A percentile compares a stretch with the other conserved stretches of the same genome.
phyloP scores from a whole-genome alignment of 1,140 invertebrate species.

The Danaus plexippus region DNA sequence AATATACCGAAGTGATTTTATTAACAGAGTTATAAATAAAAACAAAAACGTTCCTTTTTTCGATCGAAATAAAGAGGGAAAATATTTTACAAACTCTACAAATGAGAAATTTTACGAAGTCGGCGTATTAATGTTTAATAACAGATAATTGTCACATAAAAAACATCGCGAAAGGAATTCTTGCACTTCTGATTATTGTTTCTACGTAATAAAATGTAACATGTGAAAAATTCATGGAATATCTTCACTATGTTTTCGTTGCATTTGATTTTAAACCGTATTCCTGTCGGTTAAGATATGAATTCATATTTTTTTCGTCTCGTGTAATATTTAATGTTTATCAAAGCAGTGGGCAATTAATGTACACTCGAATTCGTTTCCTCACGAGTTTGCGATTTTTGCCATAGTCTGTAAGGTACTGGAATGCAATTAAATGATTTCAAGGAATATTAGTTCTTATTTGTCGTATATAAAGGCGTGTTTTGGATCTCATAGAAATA shows the following conservation, averaged over 20 bases:
- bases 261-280: conserved; percentile 8
- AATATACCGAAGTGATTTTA: too few relatives aligned
- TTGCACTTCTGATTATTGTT: conserved; percentile 3
- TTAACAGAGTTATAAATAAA: too few relatives aligned
- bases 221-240: conserved; percentile 8
- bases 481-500: too few relatives aligned
- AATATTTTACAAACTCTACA: too few relatives aligned
- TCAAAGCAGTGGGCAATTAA: conserved; percentile 27
- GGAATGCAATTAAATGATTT: conserved; percentile 1
- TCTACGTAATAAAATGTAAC: conserved; percentile 8
- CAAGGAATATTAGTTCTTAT: conserved; percentile 4
- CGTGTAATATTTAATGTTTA: conserved; percentile 4
- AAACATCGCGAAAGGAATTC: too few relatives aligned
- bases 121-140: too few relatives aligned
- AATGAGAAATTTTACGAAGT: too few relatives aligned
- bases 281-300: background rate
- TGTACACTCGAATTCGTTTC: conserved; percentile 25
- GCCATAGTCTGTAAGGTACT: conserved; percentile 13
- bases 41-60: too few relatives aligned
- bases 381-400: conserved; percentile 22
- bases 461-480: too few relatives aligned
- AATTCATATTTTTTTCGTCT: background rate
- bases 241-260: conserved; percentile 2
- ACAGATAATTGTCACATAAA: too few relatives aligned
- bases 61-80: too few relatives aligned